Conservation (phyloP, 2,888 invertebrate genomes). For the Phengaris arion region DNA sequence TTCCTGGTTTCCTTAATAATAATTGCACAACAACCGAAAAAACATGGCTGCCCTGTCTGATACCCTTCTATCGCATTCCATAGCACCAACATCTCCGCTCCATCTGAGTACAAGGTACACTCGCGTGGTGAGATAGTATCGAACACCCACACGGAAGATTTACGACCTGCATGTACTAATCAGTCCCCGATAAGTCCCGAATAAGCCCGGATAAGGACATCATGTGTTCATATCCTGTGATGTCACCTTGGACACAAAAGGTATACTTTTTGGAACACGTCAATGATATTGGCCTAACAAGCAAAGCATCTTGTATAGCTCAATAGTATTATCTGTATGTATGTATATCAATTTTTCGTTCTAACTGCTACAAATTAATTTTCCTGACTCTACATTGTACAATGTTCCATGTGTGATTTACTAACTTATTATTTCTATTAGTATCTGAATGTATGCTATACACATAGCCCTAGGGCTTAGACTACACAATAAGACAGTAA, state of each 20-base stretch:
- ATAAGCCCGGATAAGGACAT: slow-evolving; percentile 13
- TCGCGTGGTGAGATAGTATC: slow-evolving; percentile 41
- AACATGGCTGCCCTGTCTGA: too few relatives aligned
- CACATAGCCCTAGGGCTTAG: background rate
- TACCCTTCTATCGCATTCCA: background rate
- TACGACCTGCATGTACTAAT: slow-evolving; percentile 40
- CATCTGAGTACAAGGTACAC: slow-evolving; percentile 26
- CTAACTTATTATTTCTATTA: background rate
- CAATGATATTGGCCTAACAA: background rate
- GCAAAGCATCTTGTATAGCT: too few relatives aligned
- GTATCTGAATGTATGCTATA: background rate
- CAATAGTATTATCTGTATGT: too few relatives aligned
- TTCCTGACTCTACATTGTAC: too few relatives aligned
- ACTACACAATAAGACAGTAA: background rate
- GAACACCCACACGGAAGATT: slow-evolving; percentile 36
- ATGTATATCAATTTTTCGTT: too few relatives aligned
- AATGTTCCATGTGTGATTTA: background rate
- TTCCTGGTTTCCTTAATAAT: too few relatives aligned
- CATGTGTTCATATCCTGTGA: slow-evolving; percentile 32
- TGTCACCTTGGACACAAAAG: background rate
- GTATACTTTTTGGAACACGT: background rate
- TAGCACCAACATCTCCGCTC: background rate
- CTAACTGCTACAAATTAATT: too few relatives aligned
- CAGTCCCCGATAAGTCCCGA: slow-evolving; percentile 37
- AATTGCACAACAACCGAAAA: too few relatives aligned